Percentiles rank a stretch among this genome's conserved stretches.
Evolutionary conservation across 2,797 vertebrate species (phyloP).

Genomic region (Gallinago stenura): DNA sequence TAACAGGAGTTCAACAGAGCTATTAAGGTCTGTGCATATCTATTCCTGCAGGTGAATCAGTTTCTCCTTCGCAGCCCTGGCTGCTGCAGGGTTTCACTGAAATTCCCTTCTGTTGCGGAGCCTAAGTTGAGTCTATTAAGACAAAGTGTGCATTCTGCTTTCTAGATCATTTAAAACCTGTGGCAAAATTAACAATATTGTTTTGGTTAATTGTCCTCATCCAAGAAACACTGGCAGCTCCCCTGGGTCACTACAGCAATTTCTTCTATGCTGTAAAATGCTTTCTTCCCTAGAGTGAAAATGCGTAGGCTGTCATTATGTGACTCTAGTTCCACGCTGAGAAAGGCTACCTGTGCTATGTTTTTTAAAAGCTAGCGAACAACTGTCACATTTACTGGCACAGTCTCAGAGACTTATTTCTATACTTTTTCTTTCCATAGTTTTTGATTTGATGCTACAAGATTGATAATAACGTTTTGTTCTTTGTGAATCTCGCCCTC

Average conservation of each 20-base stretch:
- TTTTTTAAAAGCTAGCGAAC: background rate
- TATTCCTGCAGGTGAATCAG: background rate
- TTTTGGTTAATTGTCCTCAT: constrained; percentile 57
- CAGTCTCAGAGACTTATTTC: background rate
- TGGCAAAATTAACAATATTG: constrained; percentile 49
- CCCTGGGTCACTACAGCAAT: background rate
- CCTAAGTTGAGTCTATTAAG: background rate
- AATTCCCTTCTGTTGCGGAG: background rate
- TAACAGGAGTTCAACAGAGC: background rate
- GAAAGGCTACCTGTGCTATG: constrained; percentile 2
- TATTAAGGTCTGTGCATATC: background rate
- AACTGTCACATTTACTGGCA: background rate
- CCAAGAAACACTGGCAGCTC: background rate
- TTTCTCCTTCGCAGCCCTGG: background rate
- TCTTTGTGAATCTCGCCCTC: background rate
- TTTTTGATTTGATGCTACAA: constrained; percentile 1
- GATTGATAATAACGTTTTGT: background rate
- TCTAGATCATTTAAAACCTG: constrained; percentile 51
- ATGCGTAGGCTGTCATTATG: background rate
- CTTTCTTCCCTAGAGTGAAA: constrained; percentile 25
- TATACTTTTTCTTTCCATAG: background rate
- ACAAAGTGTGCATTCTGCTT: background rate
- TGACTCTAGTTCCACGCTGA: background rate
- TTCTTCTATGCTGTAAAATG: constrained; percentile 30
- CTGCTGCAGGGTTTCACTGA: background rate